Conservation (phyloP, 1,140 invertebrate species). For the Caenorhabditis inopinata region DNA sequence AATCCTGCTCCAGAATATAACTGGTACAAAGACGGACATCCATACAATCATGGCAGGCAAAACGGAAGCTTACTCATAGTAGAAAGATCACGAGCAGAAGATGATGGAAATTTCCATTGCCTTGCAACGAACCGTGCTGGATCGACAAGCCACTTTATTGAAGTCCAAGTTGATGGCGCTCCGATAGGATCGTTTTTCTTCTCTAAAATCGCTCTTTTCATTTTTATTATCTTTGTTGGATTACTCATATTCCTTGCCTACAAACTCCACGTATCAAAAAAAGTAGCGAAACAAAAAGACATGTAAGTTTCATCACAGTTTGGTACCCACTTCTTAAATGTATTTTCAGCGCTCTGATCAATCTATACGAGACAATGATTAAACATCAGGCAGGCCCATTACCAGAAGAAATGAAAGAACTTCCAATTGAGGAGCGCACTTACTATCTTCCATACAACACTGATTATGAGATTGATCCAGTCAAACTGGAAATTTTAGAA, state of each 20-base stretch:
- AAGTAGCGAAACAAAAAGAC: neutral
- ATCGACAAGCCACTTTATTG: neutral
- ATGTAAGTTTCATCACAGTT: neutral
- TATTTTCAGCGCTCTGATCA: neutral
- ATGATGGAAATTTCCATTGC: constrained; percentile 9
- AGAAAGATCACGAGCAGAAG: neutral
- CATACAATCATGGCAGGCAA: neutral
- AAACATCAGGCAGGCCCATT: neutral
- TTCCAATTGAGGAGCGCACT: neutral
- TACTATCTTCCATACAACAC: neutral
- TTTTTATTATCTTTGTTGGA: neutral
- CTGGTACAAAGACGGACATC: neutral
- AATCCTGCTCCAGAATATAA: neutral
- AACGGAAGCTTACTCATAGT: neutral
- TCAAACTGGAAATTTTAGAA: neutral
- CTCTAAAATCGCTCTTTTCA: neutral
- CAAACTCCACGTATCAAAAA: neutral
- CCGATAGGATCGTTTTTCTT: neutral
- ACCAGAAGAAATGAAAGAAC: neutral
- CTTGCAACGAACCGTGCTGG: neutral
- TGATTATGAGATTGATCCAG: neutral
- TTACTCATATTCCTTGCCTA: neutral
- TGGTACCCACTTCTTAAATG: no score
- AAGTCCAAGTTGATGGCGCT: neutral
- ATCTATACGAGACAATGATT: neutral